Evolutionary conservation across 2,888 invertebrate species (phyloP).

Genomic region (Halictus quadricinctus): DNA sequence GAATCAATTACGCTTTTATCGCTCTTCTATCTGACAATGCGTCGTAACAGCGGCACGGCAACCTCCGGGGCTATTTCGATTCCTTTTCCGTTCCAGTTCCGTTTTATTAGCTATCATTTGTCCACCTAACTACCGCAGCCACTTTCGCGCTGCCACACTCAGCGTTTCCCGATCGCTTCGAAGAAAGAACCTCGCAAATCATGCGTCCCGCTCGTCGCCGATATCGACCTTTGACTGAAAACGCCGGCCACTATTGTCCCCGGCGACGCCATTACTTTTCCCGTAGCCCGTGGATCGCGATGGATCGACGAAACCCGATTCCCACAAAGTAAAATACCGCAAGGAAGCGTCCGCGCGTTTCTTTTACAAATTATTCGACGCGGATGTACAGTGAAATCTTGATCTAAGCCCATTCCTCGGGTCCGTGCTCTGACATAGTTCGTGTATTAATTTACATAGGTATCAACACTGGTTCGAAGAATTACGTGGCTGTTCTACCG

Average conservation of each 20-base stretch:
- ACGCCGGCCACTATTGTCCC: conserved; percentile 17
- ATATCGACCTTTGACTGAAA: conserved; percentile 43
- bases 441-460: neutral
- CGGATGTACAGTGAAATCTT: neutral
- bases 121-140: conserved; percentile 50
- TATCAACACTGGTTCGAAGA: neutral
- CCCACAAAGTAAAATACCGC: neutral
- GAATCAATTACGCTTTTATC: conserved; percentile 55
- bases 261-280: conserved; percentile 30
- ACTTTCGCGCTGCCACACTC: conserved; percentile 43
- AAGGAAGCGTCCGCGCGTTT: too few relatives aligned
- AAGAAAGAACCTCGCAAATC: conserved; percentile 50
- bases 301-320: conserved; percentile 9
- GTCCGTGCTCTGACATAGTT: too few relatives aligned
- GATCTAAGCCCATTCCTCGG: too few relatives aligned
- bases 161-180: conserved; percentile 51
- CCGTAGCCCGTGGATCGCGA: conserved; percentile 9
- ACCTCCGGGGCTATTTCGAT: conserved; percentile 42
- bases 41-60: conserved; percentile 18
- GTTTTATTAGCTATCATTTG: conserved; percentile 57
- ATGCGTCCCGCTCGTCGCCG: conserved; percentile 40
- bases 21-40: conserved; percentile 35
- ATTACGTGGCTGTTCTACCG: neutral
- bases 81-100: conserved; percentile 50
- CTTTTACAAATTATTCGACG: neutral